These are phyloP conservation scores for Grus americana DNA, from an alignment of 2,113 vertebrate species.

Conservation along the genomic window DNA sequence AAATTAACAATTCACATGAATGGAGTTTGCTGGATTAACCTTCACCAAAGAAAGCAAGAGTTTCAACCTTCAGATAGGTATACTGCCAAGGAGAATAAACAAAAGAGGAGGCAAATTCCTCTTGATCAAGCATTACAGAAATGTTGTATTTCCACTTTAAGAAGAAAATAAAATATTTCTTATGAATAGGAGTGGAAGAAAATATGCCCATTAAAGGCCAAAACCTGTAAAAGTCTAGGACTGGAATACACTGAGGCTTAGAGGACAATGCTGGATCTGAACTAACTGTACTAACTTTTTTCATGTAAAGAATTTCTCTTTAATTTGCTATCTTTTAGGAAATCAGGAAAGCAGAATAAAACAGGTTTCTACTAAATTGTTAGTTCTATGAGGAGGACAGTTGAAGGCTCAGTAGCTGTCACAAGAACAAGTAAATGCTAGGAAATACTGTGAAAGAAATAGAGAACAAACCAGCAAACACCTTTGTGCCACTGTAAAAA, in stretches of 20 bases:
- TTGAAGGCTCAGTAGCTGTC: neutral
- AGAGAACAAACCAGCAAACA: neutral
- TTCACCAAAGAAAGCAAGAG: neutral
- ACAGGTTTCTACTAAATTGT: neutral
- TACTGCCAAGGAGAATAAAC: neutral
- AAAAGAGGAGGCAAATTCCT: neutral
- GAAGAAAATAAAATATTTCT: neutral
- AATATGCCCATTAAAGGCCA: neutral
- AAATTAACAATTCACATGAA: neutral
- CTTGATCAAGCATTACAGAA: neutral
- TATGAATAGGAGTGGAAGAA: neutral
- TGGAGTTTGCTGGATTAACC: neutral
- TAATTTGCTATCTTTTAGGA: neutral
- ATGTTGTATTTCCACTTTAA: neutral
- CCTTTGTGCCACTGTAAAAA: neutral
- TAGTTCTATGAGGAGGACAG: neutral
- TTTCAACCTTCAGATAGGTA: neutral
- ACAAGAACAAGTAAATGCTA: neutral
- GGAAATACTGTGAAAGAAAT: neutral
- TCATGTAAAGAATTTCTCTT: neutral
- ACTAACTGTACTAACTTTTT: neutral
- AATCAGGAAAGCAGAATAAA: neutral
- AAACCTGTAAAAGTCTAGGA: neutral
- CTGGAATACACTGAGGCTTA: neutral
- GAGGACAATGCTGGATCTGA: neutral